Evolutionary conservation across 2,797 vertebrate species (phyloP).

Genomic region (Myotis vivesi): DNA sequence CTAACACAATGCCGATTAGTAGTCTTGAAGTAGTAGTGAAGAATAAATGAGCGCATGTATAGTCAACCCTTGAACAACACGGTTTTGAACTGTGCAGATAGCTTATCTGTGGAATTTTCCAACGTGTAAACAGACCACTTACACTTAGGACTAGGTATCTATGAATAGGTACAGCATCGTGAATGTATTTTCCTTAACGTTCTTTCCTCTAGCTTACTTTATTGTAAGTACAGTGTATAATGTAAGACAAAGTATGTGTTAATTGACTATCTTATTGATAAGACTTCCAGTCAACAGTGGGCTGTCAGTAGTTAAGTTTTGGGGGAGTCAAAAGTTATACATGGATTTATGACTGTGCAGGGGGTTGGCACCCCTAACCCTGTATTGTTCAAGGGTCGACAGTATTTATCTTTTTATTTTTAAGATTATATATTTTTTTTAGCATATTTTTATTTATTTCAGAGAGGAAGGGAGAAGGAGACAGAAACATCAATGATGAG

Average conservation of each 20-base stretch:
- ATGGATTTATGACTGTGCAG: background rate
- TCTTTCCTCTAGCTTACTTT: background rate
- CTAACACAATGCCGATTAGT: background rate
- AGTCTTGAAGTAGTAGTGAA: background rate
- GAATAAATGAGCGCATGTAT: fast-evolving
- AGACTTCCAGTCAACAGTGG: too few species aligned
- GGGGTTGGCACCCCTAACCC: background rate
- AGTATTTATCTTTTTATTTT: background rate
- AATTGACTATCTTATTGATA: background rate
- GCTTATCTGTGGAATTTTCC: too few species aligned
- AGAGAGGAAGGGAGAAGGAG: too few species aligned
- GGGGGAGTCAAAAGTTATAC: background rate
- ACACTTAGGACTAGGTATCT: too few species aligned
- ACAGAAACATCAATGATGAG: too few species aligned
- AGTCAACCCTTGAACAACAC: background rate
- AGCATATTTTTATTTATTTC: too few species aligned
- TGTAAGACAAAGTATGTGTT: background rate
- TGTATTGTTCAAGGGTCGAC: background rate
- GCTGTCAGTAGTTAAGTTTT: too few species aligned
- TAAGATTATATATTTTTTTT: too few species aligned
- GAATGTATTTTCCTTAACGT: fast-evolving
- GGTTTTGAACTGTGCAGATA: background rate
- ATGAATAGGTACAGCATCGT: background rate
- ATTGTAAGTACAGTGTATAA: background rate
- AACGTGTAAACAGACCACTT: too few species aligned